Evolutionary conservation across 92 coral and sea anemone genomes (phyloP), one percentile per base, ranked within the genome.

Genomic region (Zoanthus solanderi): DNA sequence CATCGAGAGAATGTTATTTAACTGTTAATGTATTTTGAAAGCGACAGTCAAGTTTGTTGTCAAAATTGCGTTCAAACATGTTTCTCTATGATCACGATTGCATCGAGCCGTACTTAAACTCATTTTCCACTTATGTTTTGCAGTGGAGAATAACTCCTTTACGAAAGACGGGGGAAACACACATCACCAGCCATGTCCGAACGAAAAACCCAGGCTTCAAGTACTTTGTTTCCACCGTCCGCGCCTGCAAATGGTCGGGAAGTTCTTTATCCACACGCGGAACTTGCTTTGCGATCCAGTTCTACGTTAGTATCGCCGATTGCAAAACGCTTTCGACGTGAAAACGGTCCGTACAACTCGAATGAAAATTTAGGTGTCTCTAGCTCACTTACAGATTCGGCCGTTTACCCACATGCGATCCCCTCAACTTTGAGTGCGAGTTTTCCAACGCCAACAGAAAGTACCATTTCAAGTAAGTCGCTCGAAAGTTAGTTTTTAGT

Each of bases 241-340:
- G 75, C 75, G 13, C 47, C 73, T 13, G 75, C 60, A 65, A 81
- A 63, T 47, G 85, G 85, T 66, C 57, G 75, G 14, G 75, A 81
- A 4, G 15, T 88, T 29, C 83, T 48, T 60, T 17, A 73, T 23
- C 30, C 91, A 18, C 92, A 81, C 68, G 78, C 90, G n/a, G 88
- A 86, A 54, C 68, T 87, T 16, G 57, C 75, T 46, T 23, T 81
- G 74, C 66, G 85, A 81, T 46, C 85, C 5, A 29, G 58, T 63
- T 14, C 74, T 9, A 57, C 58, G 31, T 12, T 81, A 66, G 75
- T 75, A 46, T 65, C 85, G 17, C 85, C 85, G 7, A 87, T 91
- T 15, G 91, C 91, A 30, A 94, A 94, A 89, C 90, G 98, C 45
- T 93, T 94, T 56, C 95, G 94, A 46, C 90, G 93, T 30, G 98